A percentile compares a stretch with the other conserved stretches of the same genome.
Conservation (phyloP, 2,888 invertebrate genomes). For the Chorisops tibialis region DNA sequence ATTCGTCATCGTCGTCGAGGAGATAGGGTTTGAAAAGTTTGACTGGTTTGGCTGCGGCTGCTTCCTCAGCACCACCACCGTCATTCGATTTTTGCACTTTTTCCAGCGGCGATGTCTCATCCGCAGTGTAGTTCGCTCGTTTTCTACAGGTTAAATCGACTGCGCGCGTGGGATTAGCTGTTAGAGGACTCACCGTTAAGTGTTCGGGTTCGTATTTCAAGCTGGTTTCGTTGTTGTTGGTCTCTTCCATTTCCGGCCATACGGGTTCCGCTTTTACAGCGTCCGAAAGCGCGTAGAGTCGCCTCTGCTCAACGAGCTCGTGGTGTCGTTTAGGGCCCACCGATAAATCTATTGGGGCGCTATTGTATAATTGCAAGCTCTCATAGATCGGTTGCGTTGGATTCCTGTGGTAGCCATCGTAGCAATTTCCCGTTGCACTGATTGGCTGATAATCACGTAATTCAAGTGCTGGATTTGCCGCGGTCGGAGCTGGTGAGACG, state of each 20-base stretch:
- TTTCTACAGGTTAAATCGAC: constrained; percentile 34
- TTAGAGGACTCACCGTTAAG: background rate
- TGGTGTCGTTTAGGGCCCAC: constrained; percentile 37
- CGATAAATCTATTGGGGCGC: constrained; percentile 47
- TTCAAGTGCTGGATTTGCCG: constrained; percentile 37
- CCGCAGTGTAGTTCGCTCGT: constrained; percentile 15
- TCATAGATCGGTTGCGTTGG: constrained; percentile 34
- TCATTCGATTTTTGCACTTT: constrained; percentile 28
- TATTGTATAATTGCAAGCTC: constrained; percentile 29
- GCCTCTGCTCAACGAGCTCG: background rate
- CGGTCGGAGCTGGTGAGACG: constrained; percentile 24
- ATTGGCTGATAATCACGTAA: constrained; percentile 37
- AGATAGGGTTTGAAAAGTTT: constrained; percentile 77
- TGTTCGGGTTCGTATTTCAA: background rate
- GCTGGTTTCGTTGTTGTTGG: constrained; percentile 11
- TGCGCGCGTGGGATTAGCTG: constrained; percentile 1
- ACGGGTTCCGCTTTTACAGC: background rate
- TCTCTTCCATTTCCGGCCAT: background rate
- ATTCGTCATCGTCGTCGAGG: constrained; percentile 59
- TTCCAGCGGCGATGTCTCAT: constrained; percentile 18
- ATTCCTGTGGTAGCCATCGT: constrained; percentile 38
- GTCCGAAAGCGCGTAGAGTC: background rate
- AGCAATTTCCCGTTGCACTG: constrained; percentile 35
- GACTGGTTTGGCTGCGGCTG: constrained; percentile 59
- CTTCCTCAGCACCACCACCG: background rate